These are phyloP conservation scores for Sebastes taczanowskii DNA, from an alignment of 2,797 vertebrate species.

Conservation along the genomic window DNA sequence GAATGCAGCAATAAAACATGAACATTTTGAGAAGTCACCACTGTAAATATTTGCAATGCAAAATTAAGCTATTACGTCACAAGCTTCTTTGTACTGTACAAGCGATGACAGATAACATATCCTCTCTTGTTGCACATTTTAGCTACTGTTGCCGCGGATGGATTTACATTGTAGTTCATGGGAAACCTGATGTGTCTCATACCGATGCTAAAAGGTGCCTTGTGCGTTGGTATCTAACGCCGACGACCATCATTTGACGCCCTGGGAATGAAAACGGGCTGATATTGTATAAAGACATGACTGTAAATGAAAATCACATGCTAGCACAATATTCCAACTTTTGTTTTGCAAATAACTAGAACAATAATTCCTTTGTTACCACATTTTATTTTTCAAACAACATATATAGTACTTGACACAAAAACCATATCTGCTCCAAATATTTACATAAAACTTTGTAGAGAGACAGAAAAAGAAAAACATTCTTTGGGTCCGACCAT, in stretches of 20 bases:
- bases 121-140: neutral
- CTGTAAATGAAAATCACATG: neutral
- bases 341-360: neutral
- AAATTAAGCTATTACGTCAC: neutral
- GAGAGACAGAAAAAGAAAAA: slow-evolving; percentile 57
- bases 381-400: slow-evolving; percentile 83
- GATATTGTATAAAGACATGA: too few relatives aligned
- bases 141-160: too few relatives aligned
- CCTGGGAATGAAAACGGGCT: too few relatives aligned
- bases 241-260: too few relatives aligned
- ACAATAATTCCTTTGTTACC: slow-evolving; percentile 28
- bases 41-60: neutral
- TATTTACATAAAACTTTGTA: slow-evolving; percentile 81
- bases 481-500: slow-evolving; percentile 84
- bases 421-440: slow-evolving; percentile 70
- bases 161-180: too few relatives aligned
- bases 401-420: slow-evolving; percentile 76
- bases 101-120: neutral
- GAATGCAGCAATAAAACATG: neutral
- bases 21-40: neutral
- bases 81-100: too few relatives aligned
- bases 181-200: too few relatives aligned
- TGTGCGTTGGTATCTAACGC: too few relatives aligned
- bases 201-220: too few relatives aligned
- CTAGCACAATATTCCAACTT: neutral